Evolutionary conservation across 2,888 invertebrate species (phyloP), one percentile per base, ranked within the genome.

Genomic region (Drosophila setosimentum): DNA sequence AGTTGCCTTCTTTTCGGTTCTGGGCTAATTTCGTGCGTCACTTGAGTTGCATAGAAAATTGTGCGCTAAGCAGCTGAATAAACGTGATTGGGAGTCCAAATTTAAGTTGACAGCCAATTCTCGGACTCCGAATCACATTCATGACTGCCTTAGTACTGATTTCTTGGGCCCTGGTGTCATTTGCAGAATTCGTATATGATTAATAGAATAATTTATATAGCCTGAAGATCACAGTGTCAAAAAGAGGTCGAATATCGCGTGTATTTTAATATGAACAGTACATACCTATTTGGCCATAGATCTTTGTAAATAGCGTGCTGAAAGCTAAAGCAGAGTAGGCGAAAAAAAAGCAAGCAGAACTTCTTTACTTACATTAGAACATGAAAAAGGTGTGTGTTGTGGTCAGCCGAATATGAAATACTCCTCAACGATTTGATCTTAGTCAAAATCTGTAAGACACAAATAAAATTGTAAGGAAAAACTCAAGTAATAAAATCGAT

Each of bases 21-120:
- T 74, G 74, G 74, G 86, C 84, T 87, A 85, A 85, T 85, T 87
- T 76, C 85, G 72, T 87, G 80, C 80, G 76, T 76, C 76, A 73
- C 80, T 80, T 50, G 62, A 37, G 54, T 24, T 73, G 69, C 78
- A 78, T 51, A 29, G 61, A 48, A 50, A 76, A 72, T 59, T 59
- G 61, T 58, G 50, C 2, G 16, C 49, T 50, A 49, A 29, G 55
- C 54, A 48, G 37, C 50, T 35, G 33, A 42, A 42, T 40, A 74
- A 74, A 58, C 68, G 78, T 73, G 65, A 62, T 63, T 73, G 33
- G 29, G 29, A 57, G 32, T 33, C 59, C 42, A 63, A 73, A 78
- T 66, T 51, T 60, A 55, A 69, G 57, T 66, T 73, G 77, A 78
- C 78, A 69, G 59, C 55, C 33, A 72, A 76, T 49, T 33, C 21